Evolutionary conservation across 2,797 vertebrate genomes (phyloP).

Genomic region (Paramormyrops hopkinsi): DNA sequence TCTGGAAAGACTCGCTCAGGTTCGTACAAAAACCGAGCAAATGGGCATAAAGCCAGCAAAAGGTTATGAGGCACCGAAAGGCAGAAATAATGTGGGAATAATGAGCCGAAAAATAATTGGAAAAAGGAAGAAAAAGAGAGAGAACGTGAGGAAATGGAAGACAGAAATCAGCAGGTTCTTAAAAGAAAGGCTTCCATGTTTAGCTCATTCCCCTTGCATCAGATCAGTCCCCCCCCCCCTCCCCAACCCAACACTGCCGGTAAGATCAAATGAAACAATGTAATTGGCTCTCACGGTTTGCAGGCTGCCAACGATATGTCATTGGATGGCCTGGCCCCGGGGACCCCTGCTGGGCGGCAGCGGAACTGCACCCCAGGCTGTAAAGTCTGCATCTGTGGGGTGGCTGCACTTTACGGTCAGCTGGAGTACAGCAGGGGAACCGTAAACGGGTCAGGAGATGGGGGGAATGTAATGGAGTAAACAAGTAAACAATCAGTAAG

Average conservation of each 20-base stretch:
- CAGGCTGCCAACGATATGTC: conserved; percentile 4
- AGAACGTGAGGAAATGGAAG: background rate
- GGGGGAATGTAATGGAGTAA: conserved; percentile 24
- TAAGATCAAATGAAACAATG: conserved; percentile 15
- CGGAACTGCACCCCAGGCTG: background rate
- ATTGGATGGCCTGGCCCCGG: conserved; percentile 4
- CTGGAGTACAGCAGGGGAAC: background rate
- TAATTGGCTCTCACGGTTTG: conserved; percentile 14
- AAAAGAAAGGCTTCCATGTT: background rate
- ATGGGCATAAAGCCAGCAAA: background rate
- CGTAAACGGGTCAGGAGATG: background rate
- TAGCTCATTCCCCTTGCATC: conserved; percentile 9
- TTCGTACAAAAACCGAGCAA: background rate
- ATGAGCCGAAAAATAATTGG: background rate
- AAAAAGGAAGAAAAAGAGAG: background rate
- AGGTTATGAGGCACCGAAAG: background rate
- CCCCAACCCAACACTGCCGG: background rate
- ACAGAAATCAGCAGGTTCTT: background rate
- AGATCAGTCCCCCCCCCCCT: conserved; percentile 13
- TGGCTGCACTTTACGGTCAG: background rate
- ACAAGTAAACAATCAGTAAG: conserved; percentile 33
- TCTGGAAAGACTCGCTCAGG: background rate
- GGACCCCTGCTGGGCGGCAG: background rate
- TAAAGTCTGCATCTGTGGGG: background rate
- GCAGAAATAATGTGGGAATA: background rate